phyloP scores from a whole-genome alignment of 2,888 invertebrate species.

The Hemistola chrysoprasaria region DNA sequence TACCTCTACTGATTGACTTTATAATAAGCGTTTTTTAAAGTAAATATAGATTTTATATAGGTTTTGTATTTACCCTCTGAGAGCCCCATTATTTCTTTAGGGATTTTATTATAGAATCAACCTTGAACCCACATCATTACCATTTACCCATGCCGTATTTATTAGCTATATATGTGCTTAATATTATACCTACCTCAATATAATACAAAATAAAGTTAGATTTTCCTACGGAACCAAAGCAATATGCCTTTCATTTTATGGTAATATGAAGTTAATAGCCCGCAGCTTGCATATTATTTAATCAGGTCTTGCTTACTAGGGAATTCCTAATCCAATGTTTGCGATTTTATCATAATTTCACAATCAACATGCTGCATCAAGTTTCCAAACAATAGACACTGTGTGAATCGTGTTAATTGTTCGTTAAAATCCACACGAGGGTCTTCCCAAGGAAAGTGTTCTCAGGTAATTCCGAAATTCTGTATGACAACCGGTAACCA shows the following conservation, averaged over 20 bases:
- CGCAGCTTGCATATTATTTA: constrained; percentile 5
- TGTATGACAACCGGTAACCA: too few species aligned
- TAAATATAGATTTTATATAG: too few species aligned
- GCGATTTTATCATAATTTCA: neutral
- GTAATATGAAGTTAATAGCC: neutral
- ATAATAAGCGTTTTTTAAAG: too few species aligned
- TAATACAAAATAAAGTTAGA: constrained; percentile 10
- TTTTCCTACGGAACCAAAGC: constrained; percentile 9
- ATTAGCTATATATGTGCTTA: constrained; percentile 18
- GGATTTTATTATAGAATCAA: too few species aligned
- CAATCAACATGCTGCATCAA: constrained; percentile 10
- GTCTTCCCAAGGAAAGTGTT: neutral
- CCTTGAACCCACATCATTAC: too few species aligned
- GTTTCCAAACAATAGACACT: constrained; percentile 23
- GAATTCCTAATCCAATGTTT: constrained; percentile 10
- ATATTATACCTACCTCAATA: too few species aligned
- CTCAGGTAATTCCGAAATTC: constrained; percentile 1
- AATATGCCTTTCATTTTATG: too few species aligned
- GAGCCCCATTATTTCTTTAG: too few species aligned
- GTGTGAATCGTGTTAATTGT: too few species aligned
- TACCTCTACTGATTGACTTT: too few species aligned
- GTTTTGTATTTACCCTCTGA: too few species aligned
- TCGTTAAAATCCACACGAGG: constrained; percentile 4
- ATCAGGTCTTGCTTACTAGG: constrained; percentile 7
- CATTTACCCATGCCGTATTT: too few species aligned